Percentiles rank a stretch among this genome's conserved stretches.
These are phyloP conservation scores for Ondatra zibethicus DNA, from an alignment of 2,113 vertebrate genomes.

Conservation along the genomic window DNA sequence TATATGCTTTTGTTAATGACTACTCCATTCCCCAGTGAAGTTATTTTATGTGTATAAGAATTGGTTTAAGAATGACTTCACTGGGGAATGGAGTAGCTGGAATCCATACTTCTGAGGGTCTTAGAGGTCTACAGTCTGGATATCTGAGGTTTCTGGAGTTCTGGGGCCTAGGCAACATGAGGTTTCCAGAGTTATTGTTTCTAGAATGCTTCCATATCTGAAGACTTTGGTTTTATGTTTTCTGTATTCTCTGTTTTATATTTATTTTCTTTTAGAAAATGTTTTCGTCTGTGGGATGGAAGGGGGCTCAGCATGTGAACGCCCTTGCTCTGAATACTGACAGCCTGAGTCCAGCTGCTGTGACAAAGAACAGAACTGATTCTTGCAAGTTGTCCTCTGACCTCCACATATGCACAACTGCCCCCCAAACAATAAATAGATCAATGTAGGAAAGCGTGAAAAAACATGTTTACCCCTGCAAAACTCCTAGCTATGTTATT, in stretches of 20 bases:
- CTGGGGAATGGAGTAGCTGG: not conserved
- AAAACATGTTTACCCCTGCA: too few relatives aligned
- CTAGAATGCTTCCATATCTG: not conserved
- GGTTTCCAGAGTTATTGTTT: not conserved
- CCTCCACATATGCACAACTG: too few relatives aligned
- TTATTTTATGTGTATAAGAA: not conserved
- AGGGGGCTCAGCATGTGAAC: too few relatives aligned
- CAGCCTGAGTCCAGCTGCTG: too few relatives aligned
- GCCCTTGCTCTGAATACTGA: not conserved
- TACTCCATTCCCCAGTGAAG: not conserved
- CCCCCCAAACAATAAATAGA: not conserved
- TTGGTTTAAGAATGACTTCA: not conserved
- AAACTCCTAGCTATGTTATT: not conserved
- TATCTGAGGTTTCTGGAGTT: not conserved
- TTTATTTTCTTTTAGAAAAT: not conserved
- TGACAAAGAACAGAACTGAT: not conserved
- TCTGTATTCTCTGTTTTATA: not conserved
- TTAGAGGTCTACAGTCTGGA: not conserved
- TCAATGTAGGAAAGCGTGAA: not conserved
- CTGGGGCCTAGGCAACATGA: not conserved
- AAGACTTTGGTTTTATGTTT: not conserved
- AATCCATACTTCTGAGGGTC: not conserved
- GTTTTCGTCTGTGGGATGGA: not conserved
- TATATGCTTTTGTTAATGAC: not conserved
- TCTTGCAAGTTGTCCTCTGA: not conserved